Conservation (phyloP, 2,113 vertebrate species). For the Coturnix japonica region DNA sequence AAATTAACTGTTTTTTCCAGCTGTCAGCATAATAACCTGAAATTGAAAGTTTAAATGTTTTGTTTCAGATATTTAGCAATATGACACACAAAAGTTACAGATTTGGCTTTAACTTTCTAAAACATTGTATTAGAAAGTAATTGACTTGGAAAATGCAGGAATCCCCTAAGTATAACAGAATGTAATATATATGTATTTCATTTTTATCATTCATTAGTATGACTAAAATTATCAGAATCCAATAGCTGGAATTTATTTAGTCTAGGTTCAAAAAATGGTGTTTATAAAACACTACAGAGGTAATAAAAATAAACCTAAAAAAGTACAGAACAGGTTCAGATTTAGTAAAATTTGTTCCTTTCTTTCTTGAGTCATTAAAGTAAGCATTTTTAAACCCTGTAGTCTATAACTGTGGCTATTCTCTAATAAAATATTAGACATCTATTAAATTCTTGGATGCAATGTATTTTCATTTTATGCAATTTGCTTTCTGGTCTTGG, state of each 20-base stretch:
- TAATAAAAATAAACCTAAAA: background rate
- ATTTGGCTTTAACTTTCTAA: background rate
- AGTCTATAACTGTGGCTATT: background rate
- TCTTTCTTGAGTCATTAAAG: background rate
- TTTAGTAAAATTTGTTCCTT: background rate
- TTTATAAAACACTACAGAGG: background rate
- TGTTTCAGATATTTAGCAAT: background rate
- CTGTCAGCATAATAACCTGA: constrained; percentile 84
- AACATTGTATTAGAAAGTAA: background rate
- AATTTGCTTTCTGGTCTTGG: background rate
- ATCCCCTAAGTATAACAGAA: background rate
- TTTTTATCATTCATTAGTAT: background rate
- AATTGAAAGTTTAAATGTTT: constrained; percentile 35
- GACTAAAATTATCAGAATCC: background rate
- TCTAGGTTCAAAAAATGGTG: background rate
- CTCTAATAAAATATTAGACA: background rate
- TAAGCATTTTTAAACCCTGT: background rate
- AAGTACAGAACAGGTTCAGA: rapidly evolving
- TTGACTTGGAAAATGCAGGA: background rate
- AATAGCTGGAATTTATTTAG: background rate
- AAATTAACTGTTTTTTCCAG: constrained; percentile 81
- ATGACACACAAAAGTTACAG: background rate
- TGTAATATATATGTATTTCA: background rate
- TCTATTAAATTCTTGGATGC: background rate
- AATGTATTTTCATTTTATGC: background rate